Conservation (phyloP, 2,113 vertebrate genomes). For the Panthera leo region DNA sequence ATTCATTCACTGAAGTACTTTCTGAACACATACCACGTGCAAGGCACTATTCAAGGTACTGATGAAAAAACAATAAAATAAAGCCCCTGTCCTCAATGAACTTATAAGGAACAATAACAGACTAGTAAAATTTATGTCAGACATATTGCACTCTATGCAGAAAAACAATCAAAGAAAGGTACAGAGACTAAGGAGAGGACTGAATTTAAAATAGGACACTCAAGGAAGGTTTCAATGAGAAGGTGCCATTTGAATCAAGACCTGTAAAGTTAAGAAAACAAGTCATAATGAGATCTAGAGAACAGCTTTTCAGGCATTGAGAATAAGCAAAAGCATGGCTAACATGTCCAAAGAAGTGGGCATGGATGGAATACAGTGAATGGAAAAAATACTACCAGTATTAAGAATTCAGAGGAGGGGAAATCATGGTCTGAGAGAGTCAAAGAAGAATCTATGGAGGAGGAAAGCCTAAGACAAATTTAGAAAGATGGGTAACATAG, state of each 20-base stretch:
- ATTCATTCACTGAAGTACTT: not conserved
- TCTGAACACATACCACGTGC: not conserved
- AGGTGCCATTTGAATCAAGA: not conserved
- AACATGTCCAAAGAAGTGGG: not conserved
- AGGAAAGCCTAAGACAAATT: not conserved
- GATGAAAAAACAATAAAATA: not conserved
- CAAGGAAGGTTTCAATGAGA: not conserved
- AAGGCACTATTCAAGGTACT: not conserved
- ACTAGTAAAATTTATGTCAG: not conserved
- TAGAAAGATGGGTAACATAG: not conserved
- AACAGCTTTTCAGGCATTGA: not conserved
- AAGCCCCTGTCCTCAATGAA: not conserved
- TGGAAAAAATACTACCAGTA: not conserved
- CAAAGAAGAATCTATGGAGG: not conserved
- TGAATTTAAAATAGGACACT: not conserved
- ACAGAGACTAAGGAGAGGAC: not conserved
- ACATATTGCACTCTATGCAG: not conserved
- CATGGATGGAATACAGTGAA: not conserved
- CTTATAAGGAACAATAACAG: not conserved
- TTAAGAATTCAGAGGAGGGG: not conserved
- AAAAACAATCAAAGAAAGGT: not conserved
- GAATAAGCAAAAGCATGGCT: not conserved
- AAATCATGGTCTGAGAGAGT: not conserved
- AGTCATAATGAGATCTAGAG: not conserved
- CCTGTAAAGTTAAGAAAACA: not conserved